These are phyloP conservation scores for Drosophila sordidapex DNA, from an alignment of 2,888 invertebrate genomes.

Conservation along the genomic window DNA sequence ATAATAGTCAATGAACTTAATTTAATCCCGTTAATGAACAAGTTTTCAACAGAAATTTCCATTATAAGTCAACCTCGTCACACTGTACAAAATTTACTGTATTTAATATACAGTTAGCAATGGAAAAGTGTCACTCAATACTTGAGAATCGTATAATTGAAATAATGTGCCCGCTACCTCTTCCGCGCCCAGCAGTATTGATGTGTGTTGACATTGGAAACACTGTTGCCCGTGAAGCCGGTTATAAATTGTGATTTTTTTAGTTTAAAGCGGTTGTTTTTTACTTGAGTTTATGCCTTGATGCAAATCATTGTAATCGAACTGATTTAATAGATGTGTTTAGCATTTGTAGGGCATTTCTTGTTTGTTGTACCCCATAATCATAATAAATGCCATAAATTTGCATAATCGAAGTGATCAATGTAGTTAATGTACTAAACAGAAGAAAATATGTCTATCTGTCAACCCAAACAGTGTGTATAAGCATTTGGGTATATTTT, in stretches of 20 bases:
- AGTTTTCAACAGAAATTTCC: slow-evolving; percentile 11
- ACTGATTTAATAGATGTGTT: slow-evolving; percentile 4
- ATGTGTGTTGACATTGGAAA: slow-evolving; percentile 31
- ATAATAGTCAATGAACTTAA: slow-evolving; percentile 10
- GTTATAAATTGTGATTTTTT: slow-evolving; percentile 30
- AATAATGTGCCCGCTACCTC: slow-evolving; percentile 26
- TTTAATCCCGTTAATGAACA: slow-evolving; percentile 7
- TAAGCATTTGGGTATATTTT: background rate
- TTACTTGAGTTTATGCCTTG: slow-evolving; percentile 9
- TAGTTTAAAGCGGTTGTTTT: slow-evolving; percentile 2
- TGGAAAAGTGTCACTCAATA: slow-evolving; percentile 34
- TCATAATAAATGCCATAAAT: background rate
- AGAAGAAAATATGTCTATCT: background rate
- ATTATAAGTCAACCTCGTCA: slow-evolving; percentile 16
- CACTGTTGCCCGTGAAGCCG: slow-evolving; percentile 18
- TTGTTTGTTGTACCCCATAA: background rate
- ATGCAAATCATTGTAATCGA: slow-evolving; percentile 16
- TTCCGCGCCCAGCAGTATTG: background rate
- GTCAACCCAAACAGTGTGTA: background rate
- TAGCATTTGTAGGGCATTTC: background rate
- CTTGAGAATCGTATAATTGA: slow-evolving; percentile 3
- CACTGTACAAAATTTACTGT: slow-evolving; percentile 59
- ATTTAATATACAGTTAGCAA: slow-evolving; percentile 45
- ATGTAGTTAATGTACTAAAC: background rate
- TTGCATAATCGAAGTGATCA: background rate